phyloP scores from a whole-genome alignment of 2,113 vertebrate genomes.

The Tetrao urogallus region DNA sequence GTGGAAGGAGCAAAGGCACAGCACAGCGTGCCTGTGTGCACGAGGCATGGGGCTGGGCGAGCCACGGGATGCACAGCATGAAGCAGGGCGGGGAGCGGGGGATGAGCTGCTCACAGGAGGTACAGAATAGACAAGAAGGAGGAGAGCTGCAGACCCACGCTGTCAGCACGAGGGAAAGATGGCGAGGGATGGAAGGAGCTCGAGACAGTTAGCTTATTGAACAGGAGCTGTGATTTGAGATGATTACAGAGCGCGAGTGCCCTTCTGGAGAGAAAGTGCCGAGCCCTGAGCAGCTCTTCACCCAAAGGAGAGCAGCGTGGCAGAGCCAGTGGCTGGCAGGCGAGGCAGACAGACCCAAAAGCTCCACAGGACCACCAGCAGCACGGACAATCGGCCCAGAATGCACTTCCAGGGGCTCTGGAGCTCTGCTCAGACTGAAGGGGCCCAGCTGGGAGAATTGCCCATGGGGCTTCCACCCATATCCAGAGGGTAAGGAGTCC shows the following conservation, averaged over 20 bases:
- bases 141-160: accelerated
- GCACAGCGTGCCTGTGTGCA: too few species aligned
- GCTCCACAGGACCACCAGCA: not conserved
- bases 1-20: not conserved
- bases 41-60: too few species aligned
- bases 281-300: not conserved
- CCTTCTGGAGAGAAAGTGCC: not conserved
- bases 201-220: accelerated
- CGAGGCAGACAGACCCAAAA: not conserved
- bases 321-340: not conserved
- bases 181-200: not conserved
- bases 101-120: not conserved
- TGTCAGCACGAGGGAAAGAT: not conserved
- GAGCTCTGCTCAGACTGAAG: too few species aligned
- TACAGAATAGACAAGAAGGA: not conserved
- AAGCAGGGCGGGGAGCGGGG: not conserved
- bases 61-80: not conserved
- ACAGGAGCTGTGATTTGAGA: not conserved
- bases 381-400: not conserved
- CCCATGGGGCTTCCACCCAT: too few species aligned
- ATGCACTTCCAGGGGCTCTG: not conserved
- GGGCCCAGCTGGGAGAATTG: not conserved
- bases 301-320: not conserved
- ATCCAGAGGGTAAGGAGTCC: not conserved
- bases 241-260: not conserved